These are phyloP conservation scores for Simalia tracyae DNA, from an alignment of 2,797 vertebrate genomes.

Conservation along the genomic window DNA sequence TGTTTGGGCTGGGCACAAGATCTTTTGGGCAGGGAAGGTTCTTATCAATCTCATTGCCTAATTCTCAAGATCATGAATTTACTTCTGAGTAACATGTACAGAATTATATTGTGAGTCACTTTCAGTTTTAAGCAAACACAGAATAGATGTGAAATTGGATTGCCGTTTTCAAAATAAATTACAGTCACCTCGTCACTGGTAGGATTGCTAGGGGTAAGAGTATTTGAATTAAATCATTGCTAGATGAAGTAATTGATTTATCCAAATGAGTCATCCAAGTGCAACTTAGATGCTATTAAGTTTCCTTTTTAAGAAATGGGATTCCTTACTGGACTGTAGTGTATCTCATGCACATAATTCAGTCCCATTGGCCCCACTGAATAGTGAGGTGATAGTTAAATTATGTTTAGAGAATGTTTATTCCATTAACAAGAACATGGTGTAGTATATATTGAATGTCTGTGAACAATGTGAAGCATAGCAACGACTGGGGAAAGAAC, in stretches of 20 bases:
- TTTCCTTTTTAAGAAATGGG: not conserved
- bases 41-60: not conserved
- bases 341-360: not conserved
- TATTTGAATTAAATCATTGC: not conserved
- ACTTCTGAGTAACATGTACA: not conserved
- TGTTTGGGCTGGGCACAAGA: not conserved
- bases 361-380: not conserved
- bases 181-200: not conserved
- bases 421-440: not conserved
- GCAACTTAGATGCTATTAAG: not conserved
- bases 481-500: not conserved
- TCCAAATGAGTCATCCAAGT: constrained; percentile 3
- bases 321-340: not conserved
- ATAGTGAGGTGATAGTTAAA: not conserved
- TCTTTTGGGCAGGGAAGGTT: not conserved
- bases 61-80: not conserved
- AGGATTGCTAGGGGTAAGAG: not conserved
- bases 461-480: not conserved
- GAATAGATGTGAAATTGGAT: not conserved
- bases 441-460: not conserved
- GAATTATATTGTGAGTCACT: not conserved
- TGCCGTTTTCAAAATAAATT: not conserved
- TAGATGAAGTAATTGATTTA: not conserved
- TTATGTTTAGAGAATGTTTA: constrained; percentile 4
- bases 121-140: not conserved